These are phyloP conservation scores for Andrena minutula DNA, from an alignment of 2,888 invertebrate genomes.

Conservation along the genomic window DNA sequence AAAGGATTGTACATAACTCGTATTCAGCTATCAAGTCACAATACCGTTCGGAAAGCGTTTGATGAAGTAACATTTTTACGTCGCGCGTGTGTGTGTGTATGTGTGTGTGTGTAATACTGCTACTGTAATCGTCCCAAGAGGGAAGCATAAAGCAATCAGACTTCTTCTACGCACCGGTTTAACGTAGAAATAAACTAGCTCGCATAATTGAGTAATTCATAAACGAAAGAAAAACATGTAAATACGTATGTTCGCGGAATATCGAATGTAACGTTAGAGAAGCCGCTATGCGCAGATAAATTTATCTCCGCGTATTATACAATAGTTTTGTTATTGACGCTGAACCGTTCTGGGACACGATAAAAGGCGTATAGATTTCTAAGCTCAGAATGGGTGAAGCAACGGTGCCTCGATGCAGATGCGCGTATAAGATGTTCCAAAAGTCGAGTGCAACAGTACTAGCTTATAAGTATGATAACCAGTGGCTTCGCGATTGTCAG, in stretches of 20 bases:
- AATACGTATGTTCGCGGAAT: conserved; percentile 50
- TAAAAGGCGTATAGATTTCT: conserved; percentile 26
- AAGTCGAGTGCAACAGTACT: neutral
- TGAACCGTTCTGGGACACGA: conserved; percentile 27
- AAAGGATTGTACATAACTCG: conserved; percentile 10
- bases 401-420: conserved; percentile 22
- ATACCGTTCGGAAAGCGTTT: conserved; percentile 17
- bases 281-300: conserved; percentile 39
- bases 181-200: conserved; percentile 11
- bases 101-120: conserved; percentile 13
- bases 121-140: neutral
- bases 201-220: neutral
- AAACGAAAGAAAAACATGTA: conserved; percentile 49
- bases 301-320: conserved; percentile 52
- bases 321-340: conserved; percentile 58
- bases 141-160: conserved; percentile 12
- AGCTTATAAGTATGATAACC: neutral
- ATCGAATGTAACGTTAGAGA: conserved; percentile 10
- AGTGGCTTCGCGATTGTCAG: neutral
- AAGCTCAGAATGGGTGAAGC: conserved; percentile 16
- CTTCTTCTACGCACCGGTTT: conserved; percentile 6
- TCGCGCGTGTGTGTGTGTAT: conserved; percentile 7
- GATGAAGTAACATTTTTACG: conserved; percentile 22
- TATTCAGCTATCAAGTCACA: neutral
- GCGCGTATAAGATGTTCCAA: conserved; percentile 20